Base-by-base conservation (phyloP, 2,797 vertebrate genomes). In the Thaleichthys pacificus region DNA sequence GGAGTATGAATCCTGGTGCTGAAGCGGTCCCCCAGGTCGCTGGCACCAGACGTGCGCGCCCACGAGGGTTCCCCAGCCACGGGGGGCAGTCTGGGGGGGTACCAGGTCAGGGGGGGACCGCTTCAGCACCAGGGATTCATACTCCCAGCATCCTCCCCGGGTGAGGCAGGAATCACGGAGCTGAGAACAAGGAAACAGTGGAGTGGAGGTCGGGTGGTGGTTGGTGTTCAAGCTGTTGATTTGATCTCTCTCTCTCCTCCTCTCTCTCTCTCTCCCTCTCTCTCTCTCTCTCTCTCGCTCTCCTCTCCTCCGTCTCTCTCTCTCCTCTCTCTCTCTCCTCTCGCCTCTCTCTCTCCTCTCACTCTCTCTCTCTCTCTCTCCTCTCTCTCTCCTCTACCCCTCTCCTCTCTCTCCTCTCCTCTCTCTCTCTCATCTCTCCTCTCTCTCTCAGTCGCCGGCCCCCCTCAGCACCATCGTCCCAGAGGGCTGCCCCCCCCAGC, bases 81-180 rank as follows among this genome's bases (percentile, higher is more conserved):
- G n/a, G n/a, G n/a, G n/a, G n/a, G n/a, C n/a, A n/a, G n/a, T n/a
- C n/a, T n/a, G n/a, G n/a, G n/a, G n/a, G n/a, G n/a, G n/a, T n/a
- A n/a, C n/a, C n/a, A n/a, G n/a, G n/a, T n/a, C n/a, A n/a, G n/a
- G n/a, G 1, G 90, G 87, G 70, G 88, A 91, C 2, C 93, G 93
- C 78, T 86, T 94, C 76, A 73, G 86, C 19, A 88, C 87, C 83
- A 94, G 93, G 77, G n/a, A 94, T 63, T 88, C 90, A 80, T 91
- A 81, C 73, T 81, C 77, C 84, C 85, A 74, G 83, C 85, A 79
- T 81, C 80, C 84, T 77, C 64, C 84, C 28, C 72, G 70, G 88
- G 93, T 92, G 76, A 90, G 85, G 24, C 5, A 51, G 60, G 14
- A 0, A 22, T 17, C 9, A 49, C 3, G 12, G 15, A 49, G 15